Percentiles rank a stretch among this genome's conserved stretches.
Evolutionary conservation across 1,140 invertebrate genomes (phyloP).

Genomic region (Bombus picipes): DNA sequence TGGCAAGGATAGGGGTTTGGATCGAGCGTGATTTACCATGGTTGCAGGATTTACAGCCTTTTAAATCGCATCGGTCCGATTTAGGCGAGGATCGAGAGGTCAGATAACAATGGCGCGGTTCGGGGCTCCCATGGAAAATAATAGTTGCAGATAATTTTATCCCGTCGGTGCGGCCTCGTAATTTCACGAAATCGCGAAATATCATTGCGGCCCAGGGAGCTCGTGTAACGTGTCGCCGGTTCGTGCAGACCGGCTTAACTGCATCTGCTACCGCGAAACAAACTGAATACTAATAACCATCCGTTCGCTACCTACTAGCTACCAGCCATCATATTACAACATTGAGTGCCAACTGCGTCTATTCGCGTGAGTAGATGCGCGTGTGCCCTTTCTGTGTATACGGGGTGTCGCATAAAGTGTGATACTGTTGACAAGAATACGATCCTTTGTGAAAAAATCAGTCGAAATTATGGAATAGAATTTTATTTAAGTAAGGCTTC

Average conservation of each 20-base stretch:
- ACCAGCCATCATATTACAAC: slow-evolving; percentile 51
- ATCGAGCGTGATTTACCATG: background rate
- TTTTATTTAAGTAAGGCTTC: no score
- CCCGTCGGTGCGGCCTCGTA: slow-evolving; percentile 25
- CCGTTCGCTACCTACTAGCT: slow-evolving; percentile 31
- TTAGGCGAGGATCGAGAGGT: background rate
- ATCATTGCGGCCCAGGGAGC: slow-evolving; percentile 48
- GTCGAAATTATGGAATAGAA: no score
- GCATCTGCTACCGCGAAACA: slow-evolving; percentile 73
- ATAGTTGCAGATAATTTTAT: slow-evolving; percentile 56
- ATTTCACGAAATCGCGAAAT: slow-evolving; percentile 53
- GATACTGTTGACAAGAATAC: background rate
- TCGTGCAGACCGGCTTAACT: slow-evolving; percentile 69
- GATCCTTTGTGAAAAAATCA: no score
- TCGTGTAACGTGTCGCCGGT: slow-evolving; percentile 59
- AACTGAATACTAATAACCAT: slow-evolving; percentile 76
- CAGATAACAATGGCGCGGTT: slow-evolving; percentile 11
- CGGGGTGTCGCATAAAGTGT: background rate
- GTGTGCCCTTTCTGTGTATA: background rate
- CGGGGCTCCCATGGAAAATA: slow-evolving; percentile 30
- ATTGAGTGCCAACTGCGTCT: slow-evolving; percentile 66
- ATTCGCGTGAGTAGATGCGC: slow-evolving; percentile 23
- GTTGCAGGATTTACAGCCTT: background rate
- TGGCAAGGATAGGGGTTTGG: background rate
- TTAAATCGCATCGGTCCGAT: slow-evolving; percentile 15